Evolutionary conservation across 2,797 vertebrate genomes (phyloP), one percentile per base, ranked within the genome.

Genomic region (Falco biarmicus): DNA sequence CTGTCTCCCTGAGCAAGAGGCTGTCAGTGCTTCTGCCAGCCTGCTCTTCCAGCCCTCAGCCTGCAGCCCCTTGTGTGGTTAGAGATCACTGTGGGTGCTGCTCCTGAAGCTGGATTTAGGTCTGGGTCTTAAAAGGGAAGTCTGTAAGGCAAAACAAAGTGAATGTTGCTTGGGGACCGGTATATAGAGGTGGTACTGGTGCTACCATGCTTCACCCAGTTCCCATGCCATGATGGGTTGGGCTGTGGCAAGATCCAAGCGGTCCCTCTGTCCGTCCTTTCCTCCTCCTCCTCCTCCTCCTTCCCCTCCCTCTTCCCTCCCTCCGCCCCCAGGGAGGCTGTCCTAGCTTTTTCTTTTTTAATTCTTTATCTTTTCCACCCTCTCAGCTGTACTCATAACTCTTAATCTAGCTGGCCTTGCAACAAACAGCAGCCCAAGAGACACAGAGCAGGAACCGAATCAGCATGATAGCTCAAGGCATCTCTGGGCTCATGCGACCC

Each of bases 311-410:
- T 54, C n/a, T 48, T 68, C 39, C 50, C n/a, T 71, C 43, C 71
- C 68, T 63, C 91, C 92, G 32, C 86, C 64, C 84, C 51, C 32
- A 53, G 11, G 69, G 75, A 86, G 93, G 91, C 80, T 77, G 86
- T 81, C 86, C 91, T 87, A 61, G n/a, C 29, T 19, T 37, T 14
- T 32, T 41, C 1, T 11, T 50, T 25, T 15, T 13, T 69, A 50
- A 12, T 21, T 7, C 5, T 5, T 21, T 8, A 24, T 32, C 14
- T 21, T 10, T 4, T 5, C 2, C 1, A 8, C 19, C 11, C 34
- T 22, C 43, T 8, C 70, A 34, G 47, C 68, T 76, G 57, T 73
- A 60, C 9, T 75, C 91, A 76, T 32, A 94, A 54, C 45, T 74
- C 47, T 25, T 45, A 17, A 54, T 64, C 76, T 47, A 29, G 60